Evolutionary conservation across 2,888 invertebrate genomes (phyloP), one percentile per base, ranked within the genome.

Genomic region (Blastobasis lacticolella): DNA sequence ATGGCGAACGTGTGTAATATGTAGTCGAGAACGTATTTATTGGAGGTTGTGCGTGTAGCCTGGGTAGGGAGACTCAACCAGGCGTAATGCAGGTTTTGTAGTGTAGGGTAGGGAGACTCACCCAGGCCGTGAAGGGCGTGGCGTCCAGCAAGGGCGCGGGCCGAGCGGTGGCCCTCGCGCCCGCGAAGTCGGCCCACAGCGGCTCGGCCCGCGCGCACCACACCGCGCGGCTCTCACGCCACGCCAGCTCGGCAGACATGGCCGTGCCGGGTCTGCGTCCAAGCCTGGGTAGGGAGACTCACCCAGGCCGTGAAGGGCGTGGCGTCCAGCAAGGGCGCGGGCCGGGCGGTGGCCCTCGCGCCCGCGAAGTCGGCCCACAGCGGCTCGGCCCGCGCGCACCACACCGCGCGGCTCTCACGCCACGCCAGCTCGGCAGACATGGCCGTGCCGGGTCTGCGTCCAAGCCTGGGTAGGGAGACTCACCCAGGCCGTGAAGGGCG

Each of bases 291-390:
- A 40, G 40, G 10, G 36, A 23, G 7, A 53, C 62, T 62, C 52
- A 96, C 85, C 97, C 97, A 97, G 8, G 96, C 81, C 3, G 95
- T 95, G 37, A 97, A 81, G 0, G 97, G 97, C 60, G 97, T 93
- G 5, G 97, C 94, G 75, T 96, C 96, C 38, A 96, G 78, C 70
- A 96, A 91, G 3, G 96, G 94, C 58, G 95, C 93, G 0, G 95
- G 92, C 65, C 92, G 92, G 69, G 42, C 9, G 1, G 94, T 94
- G 0, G 95, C 94, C 37, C 94, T 90, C 0, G 95, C 94, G 5
- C 96, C 96, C 56, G 93, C 90, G 77, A 97, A 97, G 78, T 98
- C 97, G 8, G 94, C 93, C 97, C 97, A 98, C 49, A 97, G 90
- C 0, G 98, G 97, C 73, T 98, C 97, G 45, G 95, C 89, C 63